Evolutionary conservation across 2,113 vertebrate species (phyloP).

Genomic region (Neogobius melanostomus): DNA sequence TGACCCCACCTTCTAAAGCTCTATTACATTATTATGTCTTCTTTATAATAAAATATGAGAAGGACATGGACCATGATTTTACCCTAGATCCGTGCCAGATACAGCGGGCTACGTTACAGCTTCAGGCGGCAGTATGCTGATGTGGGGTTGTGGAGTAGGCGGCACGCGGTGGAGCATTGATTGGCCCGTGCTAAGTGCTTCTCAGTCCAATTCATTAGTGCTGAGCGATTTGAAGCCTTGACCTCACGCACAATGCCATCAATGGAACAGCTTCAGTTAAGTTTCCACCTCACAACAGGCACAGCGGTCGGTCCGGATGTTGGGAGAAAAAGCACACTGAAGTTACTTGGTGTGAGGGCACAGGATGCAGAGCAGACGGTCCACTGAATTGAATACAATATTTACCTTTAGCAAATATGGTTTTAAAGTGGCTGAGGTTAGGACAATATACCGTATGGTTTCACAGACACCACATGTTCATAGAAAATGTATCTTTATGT

Average conservation of each 20-base stretch:
- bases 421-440: no score
- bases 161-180: not conserved
- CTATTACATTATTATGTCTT: not conserved
- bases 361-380: not conserved
- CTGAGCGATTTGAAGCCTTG: not conserved
- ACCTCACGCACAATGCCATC: conserved; percentile 1
- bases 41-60: not conserved
- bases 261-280: not conserved
- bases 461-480: no score
- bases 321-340: not conserved
- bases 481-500: no score
- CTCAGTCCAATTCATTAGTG: conserved; percentile 8
- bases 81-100: not conserved
- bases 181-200: not conserved
- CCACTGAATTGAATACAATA: no score
- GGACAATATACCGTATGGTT: no score
- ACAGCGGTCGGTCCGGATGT: not conserved
- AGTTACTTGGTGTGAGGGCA: not conserved
- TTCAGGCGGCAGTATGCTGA: not conserved
- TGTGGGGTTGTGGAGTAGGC: not conserved
- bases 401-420: no score
- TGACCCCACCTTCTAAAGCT: not conserved
- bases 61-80: not conserved
- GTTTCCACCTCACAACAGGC: not conserved
- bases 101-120: not conserved